These are phyloP conservation scores for Percina caprodes DNA, from an alignment of 2,113 vertebrate genomes.

Conservation along the genomic window DNA sequence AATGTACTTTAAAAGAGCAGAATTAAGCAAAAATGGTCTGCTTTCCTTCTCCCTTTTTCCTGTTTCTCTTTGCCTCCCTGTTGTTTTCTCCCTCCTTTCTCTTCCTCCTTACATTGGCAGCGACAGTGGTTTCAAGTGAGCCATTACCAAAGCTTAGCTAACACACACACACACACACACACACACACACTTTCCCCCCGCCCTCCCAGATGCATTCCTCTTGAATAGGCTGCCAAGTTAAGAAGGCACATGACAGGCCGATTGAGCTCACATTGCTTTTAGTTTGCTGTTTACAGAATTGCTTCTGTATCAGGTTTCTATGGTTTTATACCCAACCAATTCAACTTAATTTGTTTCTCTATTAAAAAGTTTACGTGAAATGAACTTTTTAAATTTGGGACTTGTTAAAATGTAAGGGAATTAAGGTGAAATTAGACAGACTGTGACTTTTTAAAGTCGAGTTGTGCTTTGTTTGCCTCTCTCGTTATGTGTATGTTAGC, in stretches of 20 bases:
- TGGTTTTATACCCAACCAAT: slow-evolving; percentile 29
- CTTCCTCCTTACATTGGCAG: slow-evolving; percentile 20
- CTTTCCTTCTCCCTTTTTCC: slow-evolving; percentile 7
- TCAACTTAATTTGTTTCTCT: slow-evolving; percentile 13
- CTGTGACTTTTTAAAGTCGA: not conserved
- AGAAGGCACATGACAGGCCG: slow-evolving; percentile 76
- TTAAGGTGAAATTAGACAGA: not conserved
- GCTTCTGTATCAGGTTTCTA: slow-evolving; percentile 46
- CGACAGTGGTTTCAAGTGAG: slow-evolving; percentile 61
- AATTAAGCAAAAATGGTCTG: slow-evolving; percentile 8
- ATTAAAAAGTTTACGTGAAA: not conserved
- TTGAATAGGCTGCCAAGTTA: slow-evolving; percentile 72
- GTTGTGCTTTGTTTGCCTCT: not conserved
- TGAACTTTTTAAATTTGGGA: not conserved
- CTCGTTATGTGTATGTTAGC: not conserved
- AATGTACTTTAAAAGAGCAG: not conserved
- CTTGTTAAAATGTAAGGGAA: not conserved
- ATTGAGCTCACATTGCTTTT: slow-evolving; percentile 71
- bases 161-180: slow-evolving; percentile 43
- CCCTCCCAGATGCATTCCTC: slow-evolving; percentile 71
- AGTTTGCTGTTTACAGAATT: slow-evolving; percentile 63
- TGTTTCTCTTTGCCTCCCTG: slow-evolving; percentile 20
- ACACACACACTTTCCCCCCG: not conserved
- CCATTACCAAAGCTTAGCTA: slow-evolving; percentile 68
- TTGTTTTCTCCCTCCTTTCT: not conserved